Evolutionary conservation across 2,797 vertebrate genomes (phyloP), one percentile per base, ranked within the genome.

Genomic region (Cuculus canorus): DNA sequence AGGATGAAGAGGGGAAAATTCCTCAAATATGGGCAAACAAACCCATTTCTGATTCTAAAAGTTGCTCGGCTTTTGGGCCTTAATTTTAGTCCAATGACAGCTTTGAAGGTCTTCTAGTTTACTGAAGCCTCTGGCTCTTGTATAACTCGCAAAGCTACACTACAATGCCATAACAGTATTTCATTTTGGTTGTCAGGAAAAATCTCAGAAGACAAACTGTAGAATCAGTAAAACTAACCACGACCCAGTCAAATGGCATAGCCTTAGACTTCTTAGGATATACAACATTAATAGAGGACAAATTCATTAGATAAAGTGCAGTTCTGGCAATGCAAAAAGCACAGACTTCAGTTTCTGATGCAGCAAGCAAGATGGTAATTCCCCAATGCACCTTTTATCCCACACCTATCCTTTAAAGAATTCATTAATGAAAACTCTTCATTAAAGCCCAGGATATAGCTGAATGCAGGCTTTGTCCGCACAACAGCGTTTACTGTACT

Each of bases 271-370:
- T 66, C 54, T 70, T n/a, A 50, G 6, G 30, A 70, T 32, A 70
- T 1, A 79, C n/a, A 80, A 53, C 18, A n/a, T 32, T 33, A 91
- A 69, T 1, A 66, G 48, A 82, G 39, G 57, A 86, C 60, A 90
- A 78, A 82, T 73, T 80, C 24, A 53, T 89, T 47, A 80, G 66
- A 93, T 79, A 91, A 95, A 94, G 90, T 95, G 92, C 89, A 90
- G 48, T 73, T 94, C 92, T 83, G 78, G 92, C 47, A 92, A 96
- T 2, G 11, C 78, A 59, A 95, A 87, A 91, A 96, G 91, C 93
- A 95, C 13, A 43, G 70, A 63, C 47, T 65, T 88, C 53, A 39
- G 56, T 90, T 95, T 94, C 65, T 73, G 60, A 94, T 86, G 59
- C 35, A 66, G 76, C 64, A 94, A 93, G 69, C 91, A 87, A 78